Base-by-base conservation (phyloP, 2,888 invertebrate genomes). In the Scrobipalpa atriplicella region DNA sequence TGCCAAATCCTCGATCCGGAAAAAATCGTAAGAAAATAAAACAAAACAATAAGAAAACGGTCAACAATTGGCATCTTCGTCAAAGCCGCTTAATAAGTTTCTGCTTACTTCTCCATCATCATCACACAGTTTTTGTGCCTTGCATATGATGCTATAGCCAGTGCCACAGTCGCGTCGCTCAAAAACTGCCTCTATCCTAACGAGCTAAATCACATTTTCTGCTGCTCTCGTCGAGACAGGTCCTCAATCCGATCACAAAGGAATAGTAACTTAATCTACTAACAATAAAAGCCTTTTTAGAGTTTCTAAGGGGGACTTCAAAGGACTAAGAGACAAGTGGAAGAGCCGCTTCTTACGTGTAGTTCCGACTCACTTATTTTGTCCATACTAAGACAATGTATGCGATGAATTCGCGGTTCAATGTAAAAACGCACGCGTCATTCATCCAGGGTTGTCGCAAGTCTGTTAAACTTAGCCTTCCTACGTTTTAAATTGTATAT, bases 351-450 rank as follows among this genome's bases (percentile, higher is more conserved):
- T 87, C 86, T 88, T 89, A 81, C 82, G 69, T 78, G 79, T 84
- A 84, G 85, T 85, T 84, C 82, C 80, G 78, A 86, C 81, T 86
- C 86, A 86, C 88, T 89, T 89, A 89, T 87, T 89, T 89, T 87
- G 86, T 87, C 87, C 88, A 84, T 87, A 90, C 85, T 82, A 85
- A 88, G 89, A 85, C 87, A 87, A 87, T 84, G 83, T 85, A 90
- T 89, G 86, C 83, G 83, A 78, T 78, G 86, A 87, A 87, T 87
- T 83, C 82, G 82, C 80, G 76, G 78, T 72, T 80, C 72, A 75
- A 72, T 77, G 82, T 81, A 87, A 88, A 87, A 89, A 88, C 75
- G 75, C 68, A 77, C 75, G 76, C 72, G 68, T 70, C 67, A 68
- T 68, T 66, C 67, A 61, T 62, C 11, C 72, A 87, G 84, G 86